phyloP scores from a whole-genome alignment of 2,888 invertebrate genomes.

The Erpobdella octoculata region DNA sequence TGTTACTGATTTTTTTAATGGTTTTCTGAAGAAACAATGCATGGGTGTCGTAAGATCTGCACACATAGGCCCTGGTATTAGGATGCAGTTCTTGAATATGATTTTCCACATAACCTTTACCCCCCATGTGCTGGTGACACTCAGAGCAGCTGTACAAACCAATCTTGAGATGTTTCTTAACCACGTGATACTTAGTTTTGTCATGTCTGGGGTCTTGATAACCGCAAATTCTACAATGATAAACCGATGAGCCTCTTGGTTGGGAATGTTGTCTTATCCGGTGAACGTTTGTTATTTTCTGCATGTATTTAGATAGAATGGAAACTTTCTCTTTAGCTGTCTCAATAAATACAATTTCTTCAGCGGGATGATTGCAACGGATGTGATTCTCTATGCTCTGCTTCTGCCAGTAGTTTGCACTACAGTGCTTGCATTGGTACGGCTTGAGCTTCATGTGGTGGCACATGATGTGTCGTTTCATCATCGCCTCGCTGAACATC shows the following conservation, averaged over 20 bases:
- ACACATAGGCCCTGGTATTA: background rate
- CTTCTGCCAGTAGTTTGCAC: constrained; percentile 16
- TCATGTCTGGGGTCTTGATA: constrained; percentile 27
- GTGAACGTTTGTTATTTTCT: background rate
- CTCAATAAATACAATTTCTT: background rate
- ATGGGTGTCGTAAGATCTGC: constrained; percentile 18
- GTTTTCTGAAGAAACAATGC: constrained; percentile 16
- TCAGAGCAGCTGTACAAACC: constrained; percentile 31
- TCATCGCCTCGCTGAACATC: constrained; percentile 16
- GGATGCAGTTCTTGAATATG: constrained; percentile 26
- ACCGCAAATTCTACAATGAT: constrained; percentile 32
- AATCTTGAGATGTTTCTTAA: constrained; percentile 33
- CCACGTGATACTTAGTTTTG: constrained; percentile 32
- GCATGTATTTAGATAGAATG: constrained; percentile 19
- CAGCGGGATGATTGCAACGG: background rate
- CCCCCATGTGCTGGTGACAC: constrained; percentile 30
- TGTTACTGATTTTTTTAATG: constrained; percentile 8
- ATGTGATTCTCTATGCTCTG: constrained; percentile 17
- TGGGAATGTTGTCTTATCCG: background rate
- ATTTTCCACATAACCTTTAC: constrained; percentile 25
- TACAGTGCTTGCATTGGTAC: constrained; percentile 30
- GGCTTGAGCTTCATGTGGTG: constrained; percentile 32
- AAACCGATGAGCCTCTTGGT: constrained; percentile 13
- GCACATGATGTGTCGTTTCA: constrained; percentile 30
- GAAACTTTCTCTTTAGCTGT: background rate